Evolutionary conservation across 1,140 invertebrate species (phyloP), one percentile per base, ranked within the genome.

Genomic region (Colletes latitarsis): DNA sequence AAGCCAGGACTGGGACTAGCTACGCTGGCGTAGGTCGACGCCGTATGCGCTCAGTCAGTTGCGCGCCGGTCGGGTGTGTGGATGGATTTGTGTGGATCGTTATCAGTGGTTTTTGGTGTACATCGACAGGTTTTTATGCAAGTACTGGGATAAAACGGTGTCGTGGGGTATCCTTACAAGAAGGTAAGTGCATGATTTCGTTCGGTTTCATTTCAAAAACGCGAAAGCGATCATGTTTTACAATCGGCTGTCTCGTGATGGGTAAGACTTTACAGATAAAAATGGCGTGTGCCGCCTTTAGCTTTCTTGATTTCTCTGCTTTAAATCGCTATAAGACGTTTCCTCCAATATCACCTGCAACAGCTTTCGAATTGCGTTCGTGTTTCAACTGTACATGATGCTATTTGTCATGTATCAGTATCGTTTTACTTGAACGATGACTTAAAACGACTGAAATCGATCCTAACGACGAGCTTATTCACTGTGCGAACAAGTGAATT

Each of bases 61-160:
- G 91, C 91, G 90, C 92, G 91, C 92, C 91, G 91, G 91, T 91
- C 88, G 90, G 88, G 86, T 89, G 86, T 88, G 89, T 89, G 87
- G 75, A 77, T 87, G 86, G 88, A 49, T 43, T 74, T 21, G 82
- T 83, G 84, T 81, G 81, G 82, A 88, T 84, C 85, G 83, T 90
- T 77, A 83, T 77, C 81, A 84, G 83, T 88, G 89, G 89, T 82
- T 85, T 86, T 77, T 82, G 72, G 83, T 89, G 84, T 75, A 85
- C 77, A 84, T 86, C 76, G 85, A 81, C 82, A 64, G 86, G 79
- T 79, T 90, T 91, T 89, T 90, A 91, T 91, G 88, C 89, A 78
- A 89, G 82, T 90, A 88, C 69, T 63, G 77, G 81, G 81, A 87
- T 87, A 72, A 85, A 83, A 84, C 82, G 69, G 87, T 84, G 85